Percentiles rank a stretch among this genome's conserved stretches.
These are phyloP conservation scores for Siniperca undulata DNA, from an alignment of 2,797 vertebrate species.

Conservation along the genomic window DNA sequence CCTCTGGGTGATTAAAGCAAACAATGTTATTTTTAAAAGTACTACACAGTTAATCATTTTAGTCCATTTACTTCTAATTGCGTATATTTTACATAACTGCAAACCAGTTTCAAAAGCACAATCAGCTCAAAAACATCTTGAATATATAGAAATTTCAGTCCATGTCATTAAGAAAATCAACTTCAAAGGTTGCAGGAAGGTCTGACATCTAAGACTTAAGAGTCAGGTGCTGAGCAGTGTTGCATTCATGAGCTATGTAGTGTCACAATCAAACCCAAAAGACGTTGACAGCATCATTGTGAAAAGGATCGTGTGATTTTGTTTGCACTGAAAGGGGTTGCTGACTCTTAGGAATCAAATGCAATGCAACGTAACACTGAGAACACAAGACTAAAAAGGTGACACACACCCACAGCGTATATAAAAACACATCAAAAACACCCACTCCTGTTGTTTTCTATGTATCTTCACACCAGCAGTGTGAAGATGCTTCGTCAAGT, in stretches of 20 bases:
- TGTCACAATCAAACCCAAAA: not conserved
- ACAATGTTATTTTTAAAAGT: no score
- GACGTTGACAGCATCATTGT: not conserved
- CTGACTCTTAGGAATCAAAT: no score
- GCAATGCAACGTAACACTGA: not conserved
- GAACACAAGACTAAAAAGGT: not conserved
- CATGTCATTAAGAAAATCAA: not conserved
- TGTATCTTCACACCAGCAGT: not conserved
- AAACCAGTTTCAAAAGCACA: not conserved
- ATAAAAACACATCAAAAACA: not conserved
- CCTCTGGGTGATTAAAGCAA: not conserved
- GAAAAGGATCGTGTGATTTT: not conserved
- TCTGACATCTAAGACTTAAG: not conserved
- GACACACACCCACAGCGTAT: not conserved
- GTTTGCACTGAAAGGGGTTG: not conserved
- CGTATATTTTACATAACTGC: not conserved
- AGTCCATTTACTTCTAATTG: not conserved
- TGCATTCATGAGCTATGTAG: not conserved
- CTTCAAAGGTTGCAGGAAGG: not conserved
- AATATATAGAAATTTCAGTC: not conserved
- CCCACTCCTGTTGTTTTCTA: not conserved
- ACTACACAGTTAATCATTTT: not conserved
- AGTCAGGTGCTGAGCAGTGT: no score
- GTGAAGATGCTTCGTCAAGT: not conserved
- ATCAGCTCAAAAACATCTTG: no score